Conservation (phyloP, 2,797 vertebrate species). For the Lepus oiostolus region DNA sequence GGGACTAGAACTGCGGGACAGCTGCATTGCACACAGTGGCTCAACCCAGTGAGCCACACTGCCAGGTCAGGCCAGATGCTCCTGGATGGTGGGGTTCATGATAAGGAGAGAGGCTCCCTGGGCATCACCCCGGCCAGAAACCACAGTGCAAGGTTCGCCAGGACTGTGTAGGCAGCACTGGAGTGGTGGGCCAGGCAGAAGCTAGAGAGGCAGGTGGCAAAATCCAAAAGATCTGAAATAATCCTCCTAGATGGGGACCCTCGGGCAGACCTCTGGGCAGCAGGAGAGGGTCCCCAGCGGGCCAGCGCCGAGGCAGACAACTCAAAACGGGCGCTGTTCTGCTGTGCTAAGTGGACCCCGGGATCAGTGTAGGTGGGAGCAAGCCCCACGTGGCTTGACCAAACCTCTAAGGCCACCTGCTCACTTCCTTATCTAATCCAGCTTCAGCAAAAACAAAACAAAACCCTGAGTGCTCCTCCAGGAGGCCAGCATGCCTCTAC, state of each 20-base stretch:
- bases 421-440: not conserved
- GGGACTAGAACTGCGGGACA: too few relatives aligned
- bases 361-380: not conserved
- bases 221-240: not conserved
- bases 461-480: too few relatives aligned
- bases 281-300: not conserved
- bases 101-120: not conserved
- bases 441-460: not conserved
- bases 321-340: not conserved
- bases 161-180: not conserved
- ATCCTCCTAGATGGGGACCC: too few relatives aligned
- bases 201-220: not conserved
- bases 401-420: not conserved
- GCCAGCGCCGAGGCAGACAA: too few relatives aligned
- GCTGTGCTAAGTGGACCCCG: too few relatives aligned
- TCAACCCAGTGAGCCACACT: too few relatives aligned
- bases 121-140: not conserved
- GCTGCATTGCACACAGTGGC: too few relatives aligned
- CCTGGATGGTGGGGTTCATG: not conserved
- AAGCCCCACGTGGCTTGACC: not conserved
- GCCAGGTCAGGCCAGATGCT: not conserved
- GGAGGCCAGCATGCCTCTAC: too few relatives aligned
- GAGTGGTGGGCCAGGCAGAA: not conserved
- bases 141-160: not conserved
- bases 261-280: not conserved